Evolutionary conservation across 2,113 vertebrate species (phyloP), one percentile per base, ranked within the genome.

Genomic region (Stegostoma tigrinum): DNA sequence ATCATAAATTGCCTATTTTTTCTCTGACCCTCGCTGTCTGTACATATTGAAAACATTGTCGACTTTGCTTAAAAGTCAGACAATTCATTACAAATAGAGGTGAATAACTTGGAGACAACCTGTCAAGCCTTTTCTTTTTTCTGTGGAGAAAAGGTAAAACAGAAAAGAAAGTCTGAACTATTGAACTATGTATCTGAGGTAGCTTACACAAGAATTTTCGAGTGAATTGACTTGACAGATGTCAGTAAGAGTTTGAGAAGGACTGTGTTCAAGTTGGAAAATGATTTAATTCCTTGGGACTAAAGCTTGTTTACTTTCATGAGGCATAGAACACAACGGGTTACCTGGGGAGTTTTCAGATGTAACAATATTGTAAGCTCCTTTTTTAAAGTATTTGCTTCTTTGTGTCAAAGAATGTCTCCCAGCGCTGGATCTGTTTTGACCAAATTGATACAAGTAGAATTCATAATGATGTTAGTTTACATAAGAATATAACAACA

Each of bases 151-250:
- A 34, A n/a, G n/a, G 17, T 42, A 83, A 45, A 45, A 45, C 80
- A 83, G 80, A 83, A 83, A 83, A 83, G 21, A 42, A 83, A 83
- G 38, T 38, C 42, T 42, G 80, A 45, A 83, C 80, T 83, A 83
- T 45, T 83, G 80, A 38, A 42, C 78, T 83, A 83, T 19, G 6
- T 83, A 83, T 83, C 38, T 83, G 80, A 83, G 80, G 80, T 83
- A 83, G 80, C 38, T 83, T 83, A 21, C 38, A 83, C 17, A 83
- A 83, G 80, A 42, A 83, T 42, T 4, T 83, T 83, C 80, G 42
- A 83, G 21, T 83, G 80, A 83, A 83, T 83, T 83, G 80, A 83
- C 38, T 45, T 83, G 80, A 83, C 80, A 83, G 80, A 83, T 83
- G 80, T 83, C 80, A 23, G 80, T 21, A 83, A 45, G 15, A 83